Conservation (phyloP, 2,113 vertebrate genomes). For the Meleagris gallopavo region DNA sequence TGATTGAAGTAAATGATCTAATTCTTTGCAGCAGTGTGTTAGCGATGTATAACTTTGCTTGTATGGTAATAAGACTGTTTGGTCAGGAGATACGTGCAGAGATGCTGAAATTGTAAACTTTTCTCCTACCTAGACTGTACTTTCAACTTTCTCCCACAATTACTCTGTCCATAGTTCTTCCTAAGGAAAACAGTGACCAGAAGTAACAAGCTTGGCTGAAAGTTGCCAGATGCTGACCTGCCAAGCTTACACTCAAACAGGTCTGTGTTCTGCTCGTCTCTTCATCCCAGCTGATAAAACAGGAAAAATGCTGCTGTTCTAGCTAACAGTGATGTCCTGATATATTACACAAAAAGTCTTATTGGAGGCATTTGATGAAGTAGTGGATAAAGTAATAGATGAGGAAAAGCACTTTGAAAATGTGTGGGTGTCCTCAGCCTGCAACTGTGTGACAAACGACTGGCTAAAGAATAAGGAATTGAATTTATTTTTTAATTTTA, state of each 20-base stretch:
- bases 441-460: background rate
- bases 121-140: background rate
- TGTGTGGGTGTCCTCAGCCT: background rate
- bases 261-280: background rate
- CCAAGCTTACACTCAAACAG: background rate
- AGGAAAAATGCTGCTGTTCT: background rate
- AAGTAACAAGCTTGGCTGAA: background rate
- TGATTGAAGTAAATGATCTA: background rate
- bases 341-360: background rate
- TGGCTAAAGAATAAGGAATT: background rate
- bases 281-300: background rate
- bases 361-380: background rate
- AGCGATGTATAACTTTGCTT: background rate
- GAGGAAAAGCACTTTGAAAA: background rate
- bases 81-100: background rate
- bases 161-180: background rate
- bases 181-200: background rate
- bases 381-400: background rate
- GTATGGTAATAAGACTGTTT: background rate
- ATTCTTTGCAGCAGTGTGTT: background rate
- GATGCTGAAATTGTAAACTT: background rate
- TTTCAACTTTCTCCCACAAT: background rate
- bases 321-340: background rate
- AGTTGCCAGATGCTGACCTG: background rate
- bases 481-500: background rate